phyloP scores from a whole-genome alignment of 1,140 invertebrate genomes.

The Sminthurinus signatus region DNA sequence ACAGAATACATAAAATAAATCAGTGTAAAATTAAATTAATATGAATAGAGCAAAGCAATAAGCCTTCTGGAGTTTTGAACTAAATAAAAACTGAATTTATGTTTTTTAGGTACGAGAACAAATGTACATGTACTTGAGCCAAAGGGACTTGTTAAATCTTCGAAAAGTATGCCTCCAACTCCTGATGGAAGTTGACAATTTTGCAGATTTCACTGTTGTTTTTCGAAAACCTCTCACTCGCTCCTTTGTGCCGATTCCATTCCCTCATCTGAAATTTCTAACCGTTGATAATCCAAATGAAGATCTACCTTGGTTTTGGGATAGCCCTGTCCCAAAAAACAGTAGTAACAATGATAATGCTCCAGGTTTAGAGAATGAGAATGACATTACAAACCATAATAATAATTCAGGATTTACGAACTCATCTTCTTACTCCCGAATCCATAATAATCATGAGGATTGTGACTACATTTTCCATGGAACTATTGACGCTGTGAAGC shows the following conservation, averaged over 20 bases:
- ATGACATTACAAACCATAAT: too few relatives aligned
- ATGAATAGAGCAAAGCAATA: too few relatives aligned
- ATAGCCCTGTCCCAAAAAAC: background rate
- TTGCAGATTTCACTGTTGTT: background rate
- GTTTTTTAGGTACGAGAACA: conserved; percentile 7
- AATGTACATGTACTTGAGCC: background rate
- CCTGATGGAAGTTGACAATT: background rate
- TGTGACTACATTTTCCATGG: background rate
- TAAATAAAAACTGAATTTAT: too few relatives aligned
- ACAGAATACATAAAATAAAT: too few relatives aligned
- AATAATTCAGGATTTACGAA: background rate
- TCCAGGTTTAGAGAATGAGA: background rate
- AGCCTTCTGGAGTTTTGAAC: too few relatives aligned
- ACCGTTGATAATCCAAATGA: conserved; percentile 3
- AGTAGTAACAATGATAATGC: background rate
- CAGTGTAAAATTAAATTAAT: too few relatives aligned
- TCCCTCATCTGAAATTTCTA: conserved; percentile 1
- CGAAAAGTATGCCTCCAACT: background rate
- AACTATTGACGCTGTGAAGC: background rate
- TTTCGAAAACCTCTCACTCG: conserved; percentile 8
- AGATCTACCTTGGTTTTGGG: conserved; percentile 8
- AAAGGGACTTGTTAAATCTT: background rate
- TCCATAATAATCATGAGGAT: background rate
- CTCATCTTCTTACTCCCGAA: background rate
- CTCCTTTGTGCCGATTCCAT: background rate